A percentile compares a stretch with the other conserved stretches of the same genome.
Conservation (phyloP, 2,113 vertebrate species). For the Neogobius melanostomus region DNA sequence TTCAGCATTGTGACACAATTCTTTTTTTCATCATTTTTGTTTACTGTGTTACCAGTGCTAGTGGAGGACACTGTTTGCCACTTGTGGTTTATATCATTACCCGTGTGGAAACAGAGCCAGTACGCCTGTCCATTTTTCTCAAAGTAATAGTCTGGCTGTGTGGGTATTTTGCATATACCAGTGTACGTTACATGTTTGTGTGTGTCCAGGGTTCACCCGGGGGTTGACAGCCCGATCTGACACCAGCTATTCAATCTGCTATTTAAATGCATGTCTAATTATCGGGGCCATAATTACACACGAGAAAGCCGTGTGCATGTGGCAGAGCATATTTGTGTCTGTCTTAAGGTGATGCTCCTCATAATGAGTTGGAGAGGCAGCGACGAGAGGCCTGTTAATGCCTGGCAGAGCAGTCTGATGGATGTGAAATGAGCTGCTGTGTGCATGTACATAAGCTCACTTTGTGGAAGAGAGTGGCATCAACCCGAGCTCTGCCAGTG, state of each 20-base stretch:
- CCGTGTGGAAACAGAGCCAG: background rate
- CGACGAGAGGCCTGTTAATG: constrained; percentile 34
- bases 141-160: constrained; percentile 36
- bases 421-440: constrained; percentile 33
- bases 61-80: too few species aligned
- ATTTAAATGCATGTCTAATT: constrained; percentile 61
- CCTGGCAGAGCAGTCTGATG: constrained; percentile 28
- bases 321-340: constrained; percentile 19
- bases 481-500: background rate
- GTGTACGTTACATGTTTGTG: constrained; percentile 4
- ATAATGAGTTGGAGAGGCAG: constrained; percentile 46
- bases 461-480: constrained; percentile 13
- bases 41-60: too few species aligned
- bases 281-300: constrained; percentile 56
- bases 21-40: too few species aligned
- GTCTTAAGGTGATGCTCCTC: constrained; percentile 45
- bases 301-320: constrained; percentile 11
- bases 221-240: constrained; percentile 48
- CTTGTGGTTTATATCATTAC: background rate
- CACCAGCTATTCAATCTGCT: constrained; percentile 28
- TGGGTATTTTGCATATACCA: background rate
- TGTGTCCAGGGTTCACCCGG: constrained; percentile 28
- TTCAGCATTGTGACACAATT: too few species aligned
- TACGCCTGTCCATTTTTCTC: constrained; percentile 43
- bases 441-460: constrained; percentile 12